Evolutionary conservation across 2,888 invertebrate species (phyloP), one percentile per base, ranked within the genome.

Genomic region (Zygogramma bicolorata): DNA sequence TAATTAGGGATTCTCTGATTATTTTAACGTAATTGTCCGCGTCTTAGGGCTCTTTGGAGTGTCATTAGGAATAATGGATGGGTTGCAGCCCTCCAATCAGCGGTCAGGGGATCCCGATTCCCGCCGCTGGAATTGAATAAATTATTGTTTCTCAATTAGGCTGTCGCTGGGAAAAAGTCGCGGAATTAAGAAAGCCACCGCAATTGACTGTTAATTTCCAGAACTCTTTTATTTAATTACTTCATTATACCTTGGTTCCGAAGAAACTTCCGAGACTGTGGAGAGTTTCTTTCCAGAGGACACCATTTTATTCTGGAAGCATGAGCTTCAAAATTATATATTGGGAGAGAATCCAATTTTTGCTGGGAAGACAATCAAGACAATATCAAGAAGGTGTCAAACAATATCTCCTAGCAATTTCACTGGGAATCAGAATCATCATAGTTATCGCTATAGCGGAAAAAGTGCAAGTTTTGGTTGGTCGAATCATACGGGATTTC

Each of bases 11-110:
- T 85, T 84, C 83, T 78, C 82, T 84, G 85, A 85, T 86, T 84
- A 86, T 85, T 85, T 63, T 84, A 81, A 84, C 83, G 84, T 85
- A 84, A 85, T 85, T 85, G 85, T 85, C 83, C 79, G 80, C 79
- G 80, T 79, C 81, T 82, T 81, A 71, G 74, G 81, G 84, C 83
- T 84, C 84, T 84, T 84, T 83, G 82, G 85, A 83, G 83, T 84
- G 86, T 85, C 86, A 86, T 86, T 86, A 86, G 84, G 84, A 84
- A 85, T 86, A 86, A 86, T 86, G 82, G 84, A 86, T 86, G 85
- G 83, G 84, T 73, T 70, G 79, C 80, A 81, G 81, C 78, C 62
- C 42, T 80, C 84, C 81, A 83, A 85, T 84, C 84, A 80, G 81
- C 82, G 82, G 83, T 83, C 84, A 84, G 80, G 75, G 75, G 79